A percentile compares a stretch with the other conserved stretches of the same genome.
These are phyloP conservation scores for Rhinoraja longicauda DNA, from an alignment of 2,797 vertebrate species.

Conservation along the genomic window DNA sequence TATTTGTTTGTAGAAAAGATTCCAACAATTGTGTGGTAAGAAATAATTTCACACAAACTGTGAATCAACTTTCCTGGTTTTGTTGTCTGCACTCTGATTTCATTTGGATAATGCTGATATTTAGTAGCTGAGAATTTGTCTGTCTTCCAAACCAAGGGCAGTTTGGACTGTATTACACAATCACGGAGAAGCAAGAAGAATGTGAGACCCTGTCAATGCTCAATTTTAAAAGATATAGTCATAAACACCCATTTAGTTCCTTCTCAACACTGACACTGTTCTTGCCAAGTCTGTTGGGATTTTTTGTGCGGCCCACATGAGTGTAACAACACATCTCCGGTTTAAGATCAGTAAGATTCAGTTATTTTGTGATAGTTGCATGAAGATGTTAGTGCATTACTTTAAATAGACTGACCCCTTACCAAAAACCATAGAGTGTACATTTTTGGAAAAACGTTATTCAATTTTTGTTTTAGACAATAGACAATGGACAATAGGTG, in stretches of 20 bases:
- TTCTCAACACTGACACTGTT: background rate
- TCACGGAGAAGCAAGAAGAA: background rate
- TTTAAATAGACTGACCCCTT: background rate
- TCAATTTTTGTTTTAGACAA: background rate
- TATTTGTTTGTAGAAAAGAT: slow-evolving; percentile 82
- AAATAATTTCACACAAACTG: background rate
- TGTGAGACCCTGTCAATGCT: background rate
- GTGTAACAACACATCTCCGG: background rate
- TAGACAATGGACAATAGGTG: no score
- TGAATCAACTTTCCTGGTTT: background rate
- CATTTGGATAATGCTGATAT: background rate
- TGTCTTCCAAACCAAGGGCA: background rate
- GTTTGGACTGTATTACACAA: background rate
- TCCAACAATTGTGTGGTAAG: slow-evolving; percentile 79
- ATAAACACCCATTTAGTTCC: background rate
- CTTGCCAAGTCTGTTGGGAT: background rate
- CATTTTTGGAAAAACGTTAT: background rate
- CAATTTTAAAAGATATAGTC: background rate
- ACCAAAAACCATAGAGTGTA: background rate
- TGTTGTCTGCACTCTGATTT: background rate
- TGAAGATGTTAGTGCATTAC: no score
- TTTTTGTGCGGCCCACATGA: no score
- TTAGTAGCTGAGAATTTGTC: background rate
- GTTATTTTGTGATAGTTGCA: background rate
- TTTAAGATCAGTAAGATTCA: background rate